Conservation (phyloP, 2,113 vertebrate genomes). For the Tautogolabrus adspersus region DNA sequence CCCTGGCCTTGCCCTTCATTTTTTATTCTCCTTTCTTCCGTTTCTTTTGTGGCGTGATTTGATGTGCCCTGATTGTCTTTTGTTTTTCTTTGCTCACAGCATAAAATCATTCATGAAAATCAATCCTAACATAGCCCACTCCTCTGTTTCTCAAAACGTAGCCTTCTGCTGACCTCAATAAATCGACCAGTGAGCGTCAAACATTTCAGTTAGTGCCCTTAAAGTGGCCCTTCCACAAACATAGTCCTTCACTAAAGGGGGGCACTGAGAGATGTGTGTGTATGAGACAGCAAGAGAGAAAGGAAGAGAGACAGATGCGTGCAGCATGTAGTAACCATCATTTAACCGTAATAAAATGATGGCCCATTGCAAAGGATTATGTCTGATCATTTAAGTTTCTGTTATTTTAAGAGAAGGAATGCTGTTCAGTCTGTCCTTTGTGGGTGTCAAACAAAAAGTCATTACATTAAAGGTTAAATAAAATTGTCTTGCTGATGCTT, state of each 20-base stretch:
- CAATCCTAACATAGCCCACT: conserved; percentile 67
- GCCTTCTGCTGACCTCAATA: conserved; percentile 82
- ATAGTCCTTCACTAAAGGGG: conserved; percentile 57
- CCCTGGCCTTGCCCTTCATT: conserved; percentile 60
- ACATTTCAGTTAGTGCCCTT: conserved; percentile 78
- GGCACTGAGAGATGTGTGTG: conserved; percentile 26
- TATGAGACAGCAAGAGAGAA: neutral
- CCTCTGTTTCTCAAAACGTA: conserved; percentile 68
- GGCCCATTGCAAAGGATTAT: conserved; percentile 36
- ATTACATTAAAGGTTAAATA: neutral
- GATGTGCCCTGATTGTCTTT: conserved; percentile 72
- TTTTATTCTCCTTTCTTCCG: conserved; percentile 46
- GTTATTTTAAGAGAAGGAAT: conserved; percentile 6
- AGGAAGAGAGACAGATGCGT: neutral
- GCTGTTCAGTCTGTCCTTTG: conserved; percentile 6
- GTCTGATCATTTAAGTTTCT: conserved; percentile 29
- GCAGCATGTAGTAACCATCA: conserved; percentile 11
- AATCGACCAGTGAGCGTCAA: conserved; percentile 76
- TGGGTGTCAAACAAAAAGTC: neutral
- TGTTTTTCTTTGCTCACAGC: conserved; percentile 70
- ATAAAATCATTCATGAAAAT: conserved; percentile 80
- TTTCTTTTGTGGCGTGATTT: conserved; percentile 70
- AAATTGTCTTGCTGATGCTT: neutral
- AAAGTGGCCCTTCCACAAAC: conserved; percentile 75
- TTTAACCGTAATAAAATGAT: conserved; percentile 39